Evolutionary conservation across 2,113 vertebrate species (phyloP).

Genomic region (Trogon surrucura): DNA sequence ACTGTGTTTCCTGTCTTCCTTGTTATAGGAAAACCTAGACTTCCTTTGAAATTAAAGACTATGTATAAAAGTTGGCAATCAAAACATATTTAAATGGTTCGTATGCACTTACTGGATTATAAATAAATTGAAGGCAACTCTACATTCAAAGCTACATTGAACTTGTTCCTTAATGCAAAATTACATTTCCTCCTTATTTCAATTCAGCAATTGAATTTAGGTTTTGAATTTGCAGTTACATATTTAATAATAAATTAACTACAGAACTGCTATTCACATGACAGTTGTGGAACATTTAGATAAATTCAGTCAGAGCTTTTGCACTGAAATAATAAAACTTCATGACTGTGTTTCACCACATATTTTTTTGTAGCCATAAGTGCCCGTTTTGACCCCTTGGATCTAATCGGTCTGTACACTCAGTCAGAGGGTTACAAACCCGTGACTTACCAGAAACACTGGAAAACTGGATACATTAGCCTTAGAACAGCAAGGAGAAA

Average conservation of each 20-base stretch:
- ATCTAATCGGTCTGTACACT: background rate
- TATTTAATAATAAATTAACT: slow-evolving; percentile 2
- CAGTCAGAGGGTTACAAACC: background rate
- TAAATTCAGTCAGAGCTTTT: background rate
- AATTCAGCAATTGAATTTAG: background rate
- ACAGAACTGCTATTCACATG: background rate
- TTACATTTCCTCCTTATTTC: slow-evolving; percentile 12
- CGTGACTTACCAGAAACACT: background rate
- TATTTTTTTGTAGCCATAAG: background rate
- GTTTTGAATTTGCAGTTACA: background rate
- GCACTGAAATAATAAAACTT: background rate
- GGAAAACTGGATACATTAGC: background rate
- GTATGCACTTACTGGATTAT: background rate
- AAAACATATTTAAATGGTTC: slow-evolving; percentile 29
- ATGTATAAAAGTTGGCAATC: background rate
- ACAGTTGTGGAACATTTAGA: background rate
- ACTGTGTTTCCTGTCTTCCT: slow-evolving; percentile 38
- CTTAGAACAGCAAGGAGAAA: background rate
- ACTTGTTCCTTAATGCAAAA: background rate
- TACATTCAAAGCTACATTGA: background rate
- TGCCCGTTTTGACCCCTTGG: background rate
- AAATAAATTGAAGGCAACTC: background rate
- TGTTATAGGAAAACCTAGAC: slow-evolving; percentile 35
- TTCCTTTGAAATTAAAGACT: slow-evolving; percentile 12
- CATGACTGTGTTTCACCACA: background rate